Evolutionary conservation across 2,113 vertebrate genomes (phyloP).

Genomic region (Laticauda colubrina): DNA sequence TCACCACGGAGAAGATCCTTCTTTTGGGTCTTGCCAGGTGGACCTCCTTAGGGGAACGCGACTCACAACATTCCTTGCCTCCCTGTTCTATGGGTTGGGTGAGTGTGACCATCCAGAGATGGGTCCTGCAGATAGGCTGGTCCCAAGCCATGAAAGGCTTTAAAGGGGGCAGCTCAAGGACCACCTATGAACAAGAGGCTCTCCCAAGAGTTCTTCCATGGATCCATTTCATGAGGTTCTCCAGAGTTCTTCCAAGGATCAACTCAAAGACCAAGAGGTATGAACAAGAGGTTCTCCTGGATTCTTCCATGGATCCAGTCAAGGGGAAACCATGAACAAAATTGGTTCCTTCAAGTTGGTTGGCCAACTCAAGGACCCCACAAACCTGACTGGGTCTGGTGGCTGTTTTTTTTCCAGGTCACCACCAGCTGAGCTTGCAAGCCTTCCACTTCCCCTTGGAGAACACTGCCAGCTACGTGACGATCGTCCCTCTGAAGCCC

Average conservation of each 20-base stretch:
- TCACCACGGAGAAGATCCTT: too few relatives aligned
- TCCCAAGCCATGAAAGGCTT: too few relatives aligned
- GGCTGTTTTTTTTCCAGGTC: conserved; percentile 29
- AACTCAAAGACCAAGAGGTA: neutral
- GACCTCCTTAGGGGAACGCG: too few relatives aligned
- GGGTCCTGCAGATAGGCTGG: too few relatives aligned
- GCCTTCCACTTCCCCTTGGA: conserved; percentile 74
- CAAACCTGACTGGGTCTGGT: neutral
- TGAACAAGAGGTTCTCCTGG: neutral
- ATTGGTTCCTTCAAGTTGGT: neutral
- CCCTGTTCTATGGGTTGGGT: too few relatives aligned
- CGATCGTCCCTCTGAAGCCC: conserved; percentile 55
- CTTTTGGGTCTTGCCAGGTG: too few relatives aligned
- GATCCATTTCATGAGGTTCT: too few relatives aligned
- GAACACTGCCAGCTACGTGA: conserved; percentile 68
- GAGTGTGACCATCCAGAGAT: too few relatives aligned
- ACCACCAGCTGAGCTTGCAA: conserved; percentile 52
- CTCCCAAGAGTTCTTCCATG: too few relatives aligned
- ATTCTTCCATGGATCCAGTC: neutral
- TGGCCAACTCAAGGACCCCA: neutral
- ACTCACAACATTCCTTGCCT: too few relatives aligned
- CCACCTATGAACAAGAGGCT: neutral
- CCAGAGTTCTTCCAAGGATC: neutral
- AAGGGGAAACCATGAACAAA: neutral
- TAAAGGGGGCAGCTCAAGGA: too few relatives aligned